Conservation (phyloP, 2,888 invertebrate genomes). For the Synanthedon andrenaeformis region DNA sequence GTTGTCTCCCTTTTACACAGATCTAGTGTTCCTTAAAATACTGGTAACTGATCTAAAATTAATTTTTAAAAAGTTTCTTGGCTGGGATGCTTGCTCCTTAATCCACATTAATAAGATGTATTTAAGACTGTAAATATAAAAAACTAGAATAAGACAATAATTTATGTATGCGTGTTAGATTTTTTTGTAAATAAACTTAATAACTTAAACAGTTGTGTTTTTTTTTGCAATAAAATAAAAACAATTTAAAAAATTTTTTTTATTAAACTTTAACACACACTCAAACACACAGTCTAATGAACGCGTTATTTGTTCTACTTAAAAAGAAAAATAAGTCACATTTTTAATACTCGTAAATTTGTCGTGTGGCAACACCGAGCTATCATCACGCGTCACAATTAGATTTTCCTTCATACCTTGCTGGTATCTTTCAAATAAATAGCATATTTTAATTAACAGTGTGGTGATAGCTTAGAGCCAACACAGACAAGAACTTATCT, state of each 20-base stretch:
- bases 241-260: constrained; percentile 3
- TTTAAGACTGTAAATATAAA: constrained; percentile 63
- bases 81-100: neutral
- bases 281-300: constrained; percentile 15
- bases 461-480: too few relatives aligned
- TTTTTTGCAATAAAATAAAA: constrained; percentile 7
- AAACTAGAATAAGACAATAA: constrained; percentile 53
- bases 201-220: constrained; percentile 8
- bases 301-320: constrained; percentile 10
- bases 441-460: too few relatives aligned
- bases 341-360: neutral
- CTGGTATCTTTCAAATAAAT: too few relatives aligned
- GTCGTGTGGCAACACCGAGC: too few relatives aligned
- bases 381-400: too few relatives aligned
- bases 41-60: too few relatives aligned
- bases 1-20: neutral
- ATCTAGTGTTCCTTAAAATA: neutral
- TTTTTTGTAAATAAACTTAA: constrained; percentile 60
- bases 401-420: too few relatives aligned
- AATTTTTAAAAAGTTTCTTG: neutral
- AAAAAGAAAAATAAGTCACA: constrained; percentile 4
- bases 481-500: too few relatives aligned
- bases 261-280: constrained; percentile 6
- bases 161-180: constrained; percentile 49
- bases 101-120: neutral